Evolutionary conservation across 2,113 vertebrate genomes (phyloP), one percentile per base, ranked within the genome.

Genomic region (Acanthisitta chloris): DNA sequence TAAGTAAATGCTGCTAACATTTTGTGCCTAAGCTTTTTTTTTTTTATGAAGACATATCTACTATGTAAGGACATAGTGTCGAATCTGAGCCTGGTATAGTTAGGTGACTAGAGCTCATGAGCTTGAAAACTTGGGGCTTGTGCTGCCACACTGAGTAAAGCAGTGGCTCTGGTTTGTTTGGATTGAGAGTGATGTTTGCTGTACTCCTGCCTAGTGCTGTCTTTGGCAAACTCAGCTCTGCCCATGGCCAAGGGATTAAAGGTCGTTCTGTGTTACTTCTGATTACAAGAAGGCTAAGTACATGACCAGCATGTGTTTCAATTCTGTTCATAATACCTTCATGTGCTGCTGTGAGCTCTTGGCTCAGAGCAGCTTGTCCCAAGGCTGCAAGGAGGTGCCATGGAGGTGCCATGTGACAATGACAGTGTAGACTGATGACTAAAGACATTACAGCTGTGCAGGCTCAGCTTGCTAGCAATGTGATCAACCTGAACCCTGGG

Each of bases 111-210:
- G 29, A 64, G 18, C 46, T 11, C 12, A 17, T 77, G 64, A 92
- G 21, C 67, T 72, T 4, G 4, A 78, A 77, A 34, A 28, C n/a
- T 83, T 55, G 17, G 25, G 42, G 11, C 25, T 80, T 72, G 43
- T 10, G 8, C 28, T 65, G 8, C 25, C 46, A 12, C 9, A 14
- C 20, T 29, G 43, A 59, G 5, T 24, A 49, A 82, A 76, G 45
- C 24, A 36, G 16, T 3, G 3, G 36, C 29, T 64, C 0, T 1
- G 3, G 11, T 8, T 6, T 43, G 33, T 66, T 62, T 61, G 42
- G 18, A 12, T 70, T 45, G 34, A 29, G 54, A 31, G 11, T 29
- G 58, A n/a, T 62, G 21, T 84, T 87, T 77, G 34, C 46, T 86
- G 34, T 70, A 38, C 14, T 74, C 40, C 46, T 52, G 24, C 3